Conservation (phyloP, 2,888 invertebrate species). For the Phortica okadai region DNA sequence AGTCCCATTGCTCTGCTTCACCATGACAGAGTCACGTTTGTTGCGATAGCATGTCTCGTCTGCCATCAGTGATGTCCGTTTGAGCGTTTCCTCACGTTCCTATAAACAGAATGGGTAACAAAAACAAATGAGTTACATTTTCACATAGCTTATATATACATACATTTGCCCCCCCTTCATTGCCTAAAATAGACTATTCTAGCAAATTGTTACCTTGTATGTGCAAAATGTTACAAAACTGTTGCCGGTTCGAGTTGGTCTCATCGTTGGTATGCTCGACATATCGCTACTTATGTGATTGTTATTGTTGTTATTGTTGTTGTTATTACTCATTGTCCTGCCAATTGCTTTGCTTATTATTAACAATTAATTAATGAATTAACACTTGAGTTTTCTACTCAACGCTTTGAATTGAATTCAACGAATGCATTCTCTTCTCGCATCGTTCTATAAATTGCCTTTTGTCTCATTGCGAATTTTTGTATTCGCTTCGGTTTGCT, state of each 20-base stretch:
- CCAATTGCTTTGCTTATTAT: not conserved
- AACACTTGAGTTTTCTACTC: slow-evolving; percentile 26
- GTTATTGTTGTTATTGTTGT: slow-evolving; percentile 15
- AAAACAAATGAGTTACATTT: not conserved
- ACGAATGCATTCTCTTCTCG: not conserved
- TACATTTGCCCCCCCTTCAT: too few species aligned
- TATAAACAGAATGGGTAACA: slow-evolving; percentile 45
- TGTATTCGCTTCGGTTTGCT: not conserved
- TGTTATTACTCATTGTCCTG: not conserved
- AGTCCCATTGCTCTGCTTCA: slow-evolving; percentile 33
- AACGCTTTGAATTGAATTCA: slow-evolving; percentile 38
- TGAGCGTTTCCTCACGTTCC: slow-evolving; percentile 74
- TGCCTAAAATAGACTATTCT: too few species aligned
- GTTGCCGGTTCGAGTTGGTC: slow-evolving; percentile 62
- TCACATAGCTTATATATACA: slow-evolving; percentile 59
- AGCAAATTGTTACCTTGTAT: slow-evolving; percentile 59
- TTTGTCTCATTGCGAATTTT: not conserved
- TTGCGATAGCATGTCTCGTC: slow-evolving; percentile 74
- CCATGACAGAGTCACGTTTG: slow-evolving; percentile 48
- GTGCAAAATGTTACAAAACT: slow-evolving; percentile 71
- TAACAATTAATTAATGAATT: too few species aligned
- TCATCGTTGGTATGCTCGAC: slow-evolving; percentile 54
- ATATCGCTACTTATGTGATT: slow-evolving; percentile 28
- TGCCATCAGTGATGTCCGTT: slow-evolving; percentile 73
- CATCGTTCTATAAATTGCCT: too few species aligned